A percentile compares a stretch with the other conserved stretches of the same genome.
Conservation (phyloP, 2,797 vertebrate genomes). For the Agapornis canus region DNA sequence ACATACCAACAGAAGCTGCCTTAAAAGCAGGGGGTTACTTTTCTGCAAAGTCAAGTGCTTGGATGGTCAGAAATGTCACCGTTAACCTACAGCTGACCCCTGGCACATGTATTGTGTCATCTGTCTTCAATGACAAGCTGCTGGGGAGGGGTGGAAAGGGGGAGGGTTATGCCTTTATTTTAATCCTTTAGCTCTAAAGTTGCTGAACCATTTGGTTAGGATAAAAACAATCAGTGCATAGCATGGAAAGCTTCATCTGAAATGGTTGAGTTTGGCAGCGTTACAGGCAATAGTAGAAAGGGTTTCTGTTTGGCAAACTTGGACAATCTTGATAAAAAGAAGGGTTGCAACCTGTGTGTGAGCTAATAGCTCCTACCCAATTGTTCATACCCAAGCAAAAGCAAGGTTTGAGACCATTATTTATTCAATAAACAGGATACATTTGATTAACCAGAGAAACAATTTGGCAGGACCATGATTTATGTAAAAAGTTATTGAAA, state of each 20-base stretch:
- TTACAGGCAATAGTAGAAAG: neutral
- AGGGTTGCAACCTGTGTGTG: neutral
- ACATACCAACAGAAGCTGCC: neutral
- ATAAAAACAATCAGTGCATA: neutral
- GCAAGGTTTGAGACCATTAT: neutral
- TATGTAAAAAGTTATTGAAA: slow-evolving; percentile 33
- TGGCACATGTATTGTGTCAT: slow-evolving; percentile 39
- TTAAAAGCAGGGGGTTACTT: neutral
- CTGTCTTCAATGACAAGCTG: slow-evolving; percentile 31
- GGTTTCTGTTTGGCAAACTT: slow-evolving; percentile 9
- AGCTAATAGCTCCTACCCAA: slow-evolving; percentile 1
- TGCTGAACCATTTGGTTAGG: neutral
- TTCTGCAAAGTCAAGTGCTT: slow-evolving; percentile 55
- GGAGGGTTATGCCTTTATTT: neutral
- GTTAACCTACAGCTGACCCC: slow-evolving; percentile 55
- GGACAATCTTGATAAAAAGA: slow-evolving; percentile 22
- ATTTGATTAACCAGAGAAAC: slow-evolving; percentile 49
- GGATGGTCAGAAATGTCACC: neutral
- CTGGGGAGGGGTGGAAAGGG: neutral
- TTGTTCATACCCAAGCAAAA: slow-evolving; percentile 12
- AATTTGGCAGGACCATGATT: slow-evolving; percentile 15
- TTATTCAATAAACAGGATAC: slow-evolving; percentile 51
- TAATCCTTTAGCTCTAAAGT: slow-evolving; percentile 33
- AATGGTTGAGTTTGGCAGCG: neutral
- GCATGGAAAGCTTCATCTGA: neutral